Conservation (phyloP, 2,888 invertebrate genomes). For the Linnaemya vulpina region DNA sequence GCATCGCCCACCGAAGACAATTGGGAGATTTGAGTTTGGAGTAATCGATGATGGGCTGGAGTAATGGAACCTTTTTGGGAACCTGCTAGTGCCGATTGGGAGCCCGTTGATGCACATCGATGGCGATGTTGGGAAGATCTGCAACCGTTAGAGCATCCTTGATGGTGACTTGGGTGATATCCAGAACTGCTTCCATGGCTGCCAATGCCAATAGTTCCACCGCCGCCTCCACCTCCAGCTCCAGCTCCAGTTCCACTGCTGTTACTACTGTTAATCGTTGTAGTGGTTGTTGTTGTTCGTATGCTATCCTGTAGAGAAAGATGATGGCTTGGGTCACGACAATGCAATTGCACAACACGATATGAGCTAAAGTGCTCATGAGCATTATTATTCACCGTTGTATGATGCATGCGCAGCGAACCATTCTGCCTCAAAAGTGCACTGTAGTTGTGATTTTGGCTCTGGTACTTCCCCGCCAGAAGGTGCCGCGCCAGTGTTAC, state of each 20-base stretch:
- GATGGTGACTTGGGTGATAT: slow-evolving; percentile 57
- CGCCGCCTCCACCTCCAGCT: background rate
- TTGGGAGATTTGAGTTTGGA: slow-evolving; percentile 81
- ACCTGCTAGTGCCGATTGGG: slow-evolving; percentile 78
- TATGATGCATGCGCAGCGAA: slow-evolving; percentile 81
- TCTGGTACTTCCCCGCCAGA: slow-evolving; percentile 79
- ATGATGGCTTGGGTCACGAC: slow-evolving; percentile 81
- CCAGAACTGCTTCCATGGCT: slow-evolving; percentile 34
- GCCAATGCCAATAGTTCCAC: slow-evolving; percentile 8
- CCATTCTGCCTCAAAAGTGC: slow-evolving; percentile 81
- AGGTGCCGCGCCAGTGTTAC: slow-evolving; percentile 82
- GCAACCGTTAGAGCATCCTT: slow-evolving; percentile 67
- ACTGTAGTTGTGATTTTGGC: slow-evolving; percentile 81
- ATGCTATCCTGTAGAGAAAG: slow-evolving; percentile 82
- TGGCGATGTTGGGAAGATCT: slow-evolving; percentile 76
- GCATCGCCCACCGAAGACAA: slow-evolving; percentile 80
- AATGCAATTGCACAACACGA: slow-evolving; percentile 81
- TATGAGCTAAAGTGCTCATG: slow-evolving; percentile 80
- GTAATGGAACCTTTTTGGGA: slow-evolving; percentile 34
- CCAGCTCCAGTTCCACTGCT: slow-evolving; percentile 69
- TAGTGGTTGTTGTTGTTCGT: slow-evolving; percentile 80
- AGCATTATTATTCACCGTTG: slow-evolving; percentile 81
- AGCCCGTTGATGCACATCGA: slow-evolving; percentile 79
- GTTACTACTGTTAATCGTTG: slow-evolving; percentile 76
- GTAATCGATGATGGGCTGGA: slow-evolving; percentile 74